These are phyloP conservation scores for Gasterosteus nipponicus DNA, from an alignment of 2,113 vertebrate genomes.

Conservation along the genomic window DNA sequence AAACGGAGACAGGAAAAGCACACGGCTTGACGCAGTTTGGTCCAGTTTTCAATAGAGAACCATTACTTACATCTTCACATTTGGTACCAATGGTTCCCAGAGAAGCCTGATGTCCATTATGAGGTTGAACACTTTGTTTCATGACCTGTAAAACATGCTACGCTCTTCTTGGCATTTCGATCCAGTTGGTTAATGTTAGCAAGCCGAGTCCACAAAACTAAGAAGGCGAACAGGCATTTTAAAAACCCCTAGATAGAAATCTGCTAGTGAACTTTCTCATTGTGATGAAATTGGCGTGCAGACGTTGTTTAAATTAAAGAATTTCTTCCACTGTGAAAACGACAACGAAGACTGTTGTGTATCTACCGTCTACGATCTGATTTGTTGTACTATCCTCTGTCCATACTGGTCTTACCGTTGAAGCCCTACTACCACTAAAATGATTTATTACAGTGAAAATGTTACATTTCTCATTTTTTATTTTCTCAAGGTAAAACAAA, in stretches of 20 bases:
- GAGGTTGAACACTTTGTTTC: not conserved
- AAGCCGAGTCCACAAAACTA: not conserved
- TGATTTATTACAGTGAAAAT: not conserved
- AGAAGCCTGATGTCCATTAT: not conserved
- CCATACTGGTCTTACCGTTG: not conserved
- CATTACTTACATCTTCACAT: not conserved
- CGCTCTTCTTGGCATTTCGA: not conserved
- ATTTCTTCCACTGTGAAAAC: not conserved
- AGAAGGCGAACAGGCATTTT: not conserved
- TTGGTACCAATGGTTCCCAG: not conserved
- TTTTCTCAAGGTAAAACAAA: constrained; percentile 17
- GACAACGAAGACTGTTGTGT: not conserved
- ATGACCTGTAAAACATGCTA: not conserved
- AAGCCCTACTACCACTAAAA: not conserved
- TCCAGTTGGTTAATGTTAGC: not conserved
- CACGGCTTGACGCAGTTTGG: not conserved
- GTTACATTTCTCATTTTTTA: constrained; percentile 1
- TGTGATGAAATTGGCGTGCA: not conserved
- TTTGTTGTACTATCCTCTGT: not conserved
- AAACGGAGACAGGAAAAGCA: not conserved
- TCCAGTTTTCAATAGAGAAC: not conserved
- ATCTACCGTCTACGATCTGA: not conserved
- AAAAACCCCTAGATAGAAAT: not conserved
- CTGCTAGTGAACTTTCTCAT: not conserved
- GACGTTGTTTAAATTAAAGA: not conserved